These are phyloP conservation scores for Acanthornis magna DNA, from an alignment of 2,797 vertebrate species.

Conservation along the genomic window DNA sequence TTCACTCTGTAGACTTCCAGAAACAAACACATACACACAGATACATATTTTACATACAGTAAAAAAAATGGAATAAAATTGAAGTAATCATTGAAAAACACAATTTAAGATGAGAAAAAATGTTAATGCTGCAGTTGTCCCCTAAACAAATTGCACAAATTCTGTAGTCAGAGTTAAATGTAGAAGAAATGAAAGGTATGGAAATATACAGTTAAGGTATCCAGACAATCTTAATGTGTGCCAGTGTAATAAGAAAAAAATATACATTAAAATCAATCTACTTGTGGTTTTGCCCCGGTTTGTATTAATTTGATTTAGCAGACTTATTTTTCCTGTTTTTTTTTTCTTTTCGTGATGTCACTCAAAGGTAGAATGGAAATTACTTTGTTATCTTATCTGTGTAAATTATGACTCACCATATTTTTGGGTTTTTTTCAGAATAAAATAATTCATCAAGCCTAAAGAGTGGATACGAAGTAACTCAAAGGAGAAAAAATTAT, in stretches of 20 bases:
- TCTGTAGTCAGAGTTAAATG: not conserved
- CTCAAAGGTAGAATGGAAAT: not conserved
- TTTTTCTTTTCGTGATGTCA: not conserved
- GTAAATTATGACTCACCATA: not conserved
- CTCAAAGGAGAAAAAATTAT: not conserved
- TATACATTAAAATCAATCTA: not conserved
- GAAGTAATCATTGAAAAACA: not conserved
- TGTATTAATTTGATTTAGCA: not conserved
- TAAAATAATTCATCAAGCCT: not conserved
- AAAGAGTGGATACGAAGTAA: not conserved
- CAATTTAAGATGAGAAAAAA: not conserved
- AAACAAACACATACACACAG: not conserved
- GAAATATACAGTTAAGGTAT: not conserved
- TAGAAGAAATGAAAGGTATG: not conserved
- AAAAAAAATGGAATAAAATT: not conserved
- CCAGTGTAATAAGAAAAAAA: not conserved
- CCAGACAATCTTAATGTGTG: not conserved
- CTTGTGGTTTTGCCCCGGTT: not conserved
- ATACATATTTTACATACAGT: not conserved
- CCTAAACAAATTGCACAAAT: not conserved
- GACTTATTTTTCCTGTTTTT: not conserved
- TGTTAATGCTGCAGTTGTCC: not conserved
- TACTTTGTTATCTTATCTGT: not conserved
- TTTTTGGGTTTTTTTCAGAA: not conserved
- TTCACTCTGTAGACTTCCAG: not conserved